Evolutionary conservation across 2,888 invertebrate genomes (phyloP).

Genomic region (Trissolcus brochymenae): DNA sequence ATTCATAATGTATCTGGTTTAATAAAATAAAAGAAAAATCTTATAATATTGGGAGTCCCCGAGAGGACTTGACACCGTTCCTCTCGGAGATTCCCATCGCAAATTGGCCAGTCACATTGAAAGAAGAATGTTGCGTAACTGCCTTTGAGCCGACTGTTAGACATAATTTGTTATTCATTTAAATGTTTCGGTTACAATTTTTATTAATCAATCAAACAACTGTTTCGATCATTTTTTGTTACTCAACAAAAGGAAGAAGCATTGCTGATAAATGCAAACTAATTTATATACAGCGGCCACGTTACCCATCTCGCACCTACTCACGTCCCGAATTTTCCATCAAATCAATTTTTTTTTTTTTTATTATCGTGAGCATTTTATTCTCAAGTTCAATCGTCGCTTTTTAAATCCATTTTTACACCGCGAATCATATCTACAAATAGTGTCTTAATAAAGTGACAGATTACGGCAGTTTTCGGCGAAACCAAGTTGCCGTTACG

Average conservation of each 20-base stretch:
- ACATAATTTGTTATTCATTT: slow-evolving; percentile 5
- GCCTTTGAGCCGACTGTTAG: slow-evolving; percentile 58
- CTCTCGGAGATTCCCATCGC: slow-evolving; percentile 21
- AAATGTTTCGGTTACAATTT: background rate
- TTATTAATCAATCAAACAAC: background rate
- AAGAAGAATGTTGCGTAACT: slow-evolving; percentile 72
- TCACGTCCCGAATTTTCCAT: slow-evolving; percentile 11
- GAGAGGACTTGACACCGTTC: slow-evolving; percentile 13
- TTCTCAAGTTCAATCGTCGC: slow-evolving; percentile 11
- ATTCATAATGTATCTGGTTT: slow-evolving; percentile 24
- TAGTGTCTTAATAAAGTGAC: slow-evolving; percentile 27
- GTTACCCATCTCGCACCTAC: slow-evolving; percentile 8
- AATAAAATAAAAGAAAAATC: slow-evolving; percentile 42
- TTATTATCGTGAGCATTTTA: background rate
- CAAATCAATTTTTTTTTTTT: too few relatives aligned
- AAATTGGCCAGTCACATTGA: slow-evolving; percentile 68
- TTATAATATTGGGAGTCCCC: slow-evolving; percentile 17
- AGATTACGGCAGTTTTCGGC: slow-evolving; percentile 46
- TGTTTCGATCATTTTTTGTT: slow-evolving; percentile 16
- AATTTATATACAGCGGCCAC: slow-evolving; percentile 51
- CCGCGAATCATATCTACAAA: slow-evolving; percentile 53
- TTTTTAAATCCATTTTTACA: slow-evolving; percentile 38
- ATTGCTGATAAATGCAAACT: slow-evolving; percentile 53
- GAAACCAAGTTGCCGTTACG: slow-evolving; percentile 17
- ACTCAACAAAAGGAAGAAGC: slow-evolving; percentile 48